These are phyloP conservation scores for Habrosyne pyritoides DNA, from an alignment of 2,888 invertebrate species.

Conservation along the genomic window DNA sequence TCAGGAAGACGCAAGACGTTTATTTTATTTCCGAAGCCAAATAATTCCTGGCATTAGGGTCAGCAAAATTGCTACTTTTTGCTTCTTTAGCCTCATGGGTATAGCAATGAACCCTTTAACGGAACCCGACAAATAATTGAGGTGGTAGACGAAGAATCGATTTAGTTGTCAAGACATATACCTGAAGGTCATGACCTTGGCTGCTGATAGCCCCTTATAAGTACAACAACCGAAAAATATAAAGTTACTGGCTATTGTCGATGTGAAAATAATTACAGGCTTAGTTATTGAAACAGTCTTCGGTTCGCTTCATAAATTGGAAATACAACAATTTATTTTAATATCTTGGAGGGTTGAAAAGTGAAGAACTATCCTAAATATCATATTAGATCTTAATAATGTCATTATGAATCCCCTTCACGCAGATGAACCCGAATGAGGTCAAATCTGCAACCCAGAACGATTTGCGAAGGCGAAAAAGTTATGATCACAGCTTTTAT, in stretches of 20 bases:
- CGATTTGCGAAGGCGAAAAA: conserved; percentile 1
- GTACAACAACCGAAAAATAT: background rate
- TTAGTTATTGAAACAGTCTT: background rate
- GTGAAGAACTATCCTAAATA: background rate
- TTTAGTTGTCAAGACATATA: conserved; percentile 34
- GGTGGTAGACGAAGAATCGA: conserved; percentile 34
- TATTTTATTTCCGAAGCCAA: background rate
- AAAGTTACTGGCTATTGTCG: background rate
- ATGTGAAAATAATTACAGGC: background rate
- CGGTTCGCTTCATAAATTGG: background rate
- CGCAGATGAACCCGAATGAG: conserved; percentile 2
- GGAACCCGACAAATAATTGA: conserved; percentile 10
- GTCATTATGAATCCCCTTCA: background rate
- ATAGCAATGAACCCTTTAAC: background rate
- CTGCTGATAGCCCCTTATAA: background rate
- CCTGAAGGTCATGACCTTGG: conserved; percentile 38
- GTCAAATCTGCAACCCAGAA: conserved; percentile 1
- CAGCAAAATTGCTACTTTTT: background rate
- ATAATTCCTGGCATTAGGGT: background rate
- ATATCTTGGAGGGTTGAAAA: background rate
- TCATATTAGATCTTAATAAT: background rate
- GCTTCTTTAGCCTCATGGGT: too few relatives aligned
- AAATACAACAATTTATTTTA: background rate
- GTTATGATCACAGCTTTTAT: background rate
- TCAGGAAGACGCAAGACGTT: background rate